phyloP scores from a whole-genome alignment of 2,888 invertebrate genomes.

The Philopedon plagiatum region DNA sequence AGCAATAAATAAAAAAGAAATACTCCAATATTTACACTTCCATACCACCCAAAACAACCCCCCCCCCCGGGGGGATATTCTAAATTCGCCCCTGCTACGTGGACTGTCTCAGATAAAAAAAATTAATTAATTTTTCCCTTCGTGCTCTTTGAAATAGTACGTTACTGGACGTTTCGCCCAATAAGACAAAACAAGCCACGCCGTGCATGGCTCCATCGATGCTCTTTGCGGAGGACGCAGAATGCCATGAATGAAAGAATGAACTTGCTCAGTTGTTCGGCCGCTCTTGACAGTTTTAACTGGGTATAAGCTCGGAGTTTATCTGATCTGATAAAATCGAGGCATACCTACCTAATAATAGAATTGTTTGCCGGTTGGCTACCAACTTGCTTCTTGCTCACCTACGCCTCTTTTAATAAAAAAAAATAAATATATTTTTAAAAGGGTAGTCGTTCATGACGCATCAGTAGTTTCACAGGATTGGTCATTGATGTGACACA shows the following conservation, averaged over 20 bases:
- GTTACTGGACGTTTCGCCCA: conserved; percentile 7
- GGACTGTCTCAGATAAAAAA: background rate
- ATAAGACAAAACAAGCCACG: conserved; percentile 27
- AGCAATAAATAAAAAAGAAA: no score
- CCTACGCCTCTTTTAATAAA: conserved; percentile 7
- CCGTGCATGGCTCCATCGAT: conserved; percentile 24
- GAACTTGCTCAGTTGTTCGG: conserved; percentile 28
- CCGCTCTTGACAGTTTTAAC: conserved; percentile 40
- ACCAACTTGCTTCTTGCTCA: background rate
- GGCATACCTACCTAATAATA: conserved; percentile 35
- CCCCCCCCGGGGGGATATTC: no score
- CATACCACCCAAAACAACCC: no score
- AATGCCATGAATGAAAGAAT: conserved; percentile 49
- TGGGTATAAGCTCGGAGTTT: conserved; percentile 28
- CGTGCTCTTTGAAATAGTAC: background rate
- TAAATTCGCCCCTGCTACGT: no score
- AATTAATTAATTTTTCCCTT: background rate
- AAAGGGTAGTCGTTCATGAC: no score
- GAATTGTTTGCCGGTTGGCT: conserved; percentile 5
- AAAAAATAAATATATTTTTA: no score
- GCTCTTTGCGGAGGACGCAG: conserved; percentile 39
- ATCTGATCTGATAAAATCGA: conserved; percentile 42
- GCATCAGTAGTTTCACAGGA: no score
- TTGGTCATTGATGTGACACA: no score
- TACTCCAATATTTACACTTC: no score